Evolutionary conservation across 2,888 invertebrate species (phyloP).

Genomic region (Luffia ferchaultella): DNA sequence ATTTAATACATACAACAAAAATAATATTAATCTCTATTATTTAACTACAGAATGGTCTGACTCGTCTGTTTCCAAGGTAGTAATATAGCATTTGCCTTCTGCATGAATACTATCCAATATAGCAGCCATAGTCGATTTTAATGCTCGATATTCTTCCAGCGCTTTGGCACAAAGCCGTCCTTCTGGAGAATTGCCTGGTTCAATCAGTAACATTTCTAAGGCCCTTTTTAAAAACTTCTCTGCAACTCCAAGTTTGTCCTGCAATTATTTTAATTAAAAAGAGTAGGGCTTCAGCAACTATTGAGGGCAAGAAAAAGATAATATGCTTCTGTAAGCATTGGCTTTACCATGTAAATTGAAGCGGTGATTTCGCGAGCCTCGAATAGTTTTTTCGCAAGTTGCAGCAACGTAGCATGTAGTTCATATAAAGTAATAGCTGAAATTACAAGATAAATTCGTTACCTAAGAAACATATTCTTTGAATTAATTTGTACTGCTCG

Average conservation of each 20-base stretch:
- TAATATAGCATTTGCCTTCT: slow-evolving; percentile 33
- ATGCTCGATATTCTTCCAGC: slow-evolving; percentile 68
- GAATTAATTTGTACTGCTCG: too few species aligned
- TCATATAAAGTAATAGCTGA: slow-evolving; percentile 79
- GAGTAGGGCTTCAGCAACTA: too few species aligned
- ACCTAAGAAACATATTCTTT: too few species aligned
- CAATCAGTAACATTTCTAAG: slow-evolving; percentile 72
- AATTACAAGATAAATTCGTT: slow-evolving; percentile 19
- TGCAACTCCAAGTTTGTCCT: slow-evolving; percentile 64
- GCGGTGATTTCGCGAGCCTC: slow-evolving; percentile 66
- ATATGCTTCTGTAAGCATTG: too few species aligned
- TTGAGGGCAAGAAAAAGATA: too few species aligned
- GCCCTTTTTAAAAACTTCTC: slow-evolving; percentile 69
- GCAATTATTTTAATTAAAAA: slow-evolving; percentile 9
- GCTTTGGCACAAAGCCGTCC: slow-evolving; percentile 74
- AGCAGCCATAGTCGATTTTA: slow-evolving; percentile 57
- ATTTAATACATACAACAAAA: too few species aligned
- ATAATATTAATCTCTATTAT: neutral
- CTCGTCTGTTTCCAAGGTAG: too few species aligned
- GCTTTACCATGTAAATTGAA: slow-evolving; percentile 54
- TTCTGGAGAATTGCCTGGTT: slow-evolving; percentile 76
- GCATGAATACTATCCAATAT: slow-evolving; percentile 38
- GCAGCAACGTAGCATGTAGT: slow-evolving; percentile 72
- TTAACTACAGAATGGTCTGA: slow-evolving; percentile 17
- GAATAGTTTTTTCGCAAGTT: slow-evolving; percentile 70